Conservation (phyloP, 2,113 vertebrate genomes). For the Anolis carolinensis region DNA sequence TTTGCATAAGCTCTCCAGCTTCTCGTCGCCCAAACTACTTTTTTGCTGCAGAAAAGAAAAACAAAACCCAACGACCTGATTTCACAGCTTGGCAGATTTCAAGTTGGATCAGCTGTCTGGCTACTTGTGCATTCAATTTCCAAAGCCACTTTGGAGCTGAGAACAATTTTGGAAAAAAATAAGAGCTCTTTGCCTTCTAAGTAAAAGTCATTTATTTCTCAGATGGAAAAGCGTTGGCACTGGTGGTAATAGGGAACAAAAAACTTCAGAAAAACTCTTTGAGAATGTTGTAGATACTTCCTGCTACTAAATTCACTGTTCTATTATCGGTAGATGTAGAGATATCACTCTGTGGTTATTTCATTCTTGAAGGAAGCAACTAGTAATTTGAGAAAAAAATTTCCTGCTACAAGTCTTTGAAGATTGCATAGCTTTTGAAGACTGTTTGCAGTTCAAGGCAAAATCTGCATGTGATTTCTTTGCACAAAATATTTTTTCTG, state of each 20-base stretch:
- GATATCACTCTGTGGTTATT: too few relatives aligned
- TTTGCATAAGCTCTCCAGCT: conserved; percentile 44
- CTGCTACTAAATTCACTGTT: conserved; percentile 57
- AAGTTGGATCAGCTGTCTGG: conserved; percentile 65
- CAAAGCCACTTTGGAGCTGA: conserved; percentile 65
- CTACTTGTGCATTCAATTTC: conserved; percentile 67
- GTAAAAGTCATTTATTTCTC: conserved; percentile 72
- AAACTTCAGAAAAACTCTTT: conserved; percentile 60
- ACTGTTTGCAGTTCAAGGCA: too few relatives aligned
- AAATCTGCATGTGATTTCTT: too few relatives aligned
- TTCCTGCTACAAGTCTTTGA: too few relatives aligned
- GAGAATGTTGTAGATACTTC: conserved; percentile 58
- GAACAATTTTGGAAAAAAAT: conserved; percentile 71
- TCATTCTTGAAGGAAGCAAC: too few relatives aligned
- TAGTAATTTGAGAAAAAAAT: too few relatives aligned
- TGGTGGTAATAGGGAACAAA: conserved; percentile 52
- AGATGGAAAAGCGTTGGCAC: conserved; percentile 63
- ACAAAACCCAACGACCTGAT: neutral
- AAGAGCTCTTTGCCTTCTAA: conserved; percentile 60
- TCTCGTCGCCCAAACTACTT: neutral
- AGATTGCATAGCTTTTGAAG: too few relatives aligned
- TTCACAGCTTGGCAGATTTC: conserved; percentile 63
- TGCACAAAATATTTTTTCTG: too few relatives aligned
- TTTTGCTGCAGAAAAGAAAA: conserved; percentile 33
- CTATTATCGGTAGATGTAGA: neutral